A percentile compares a stretch with the other conserved stretches of the same genome.
phyloP scores from a whole-genome alignment of 2,888 invertebrate genomes.

The Spodoptera exigua region DNA sequence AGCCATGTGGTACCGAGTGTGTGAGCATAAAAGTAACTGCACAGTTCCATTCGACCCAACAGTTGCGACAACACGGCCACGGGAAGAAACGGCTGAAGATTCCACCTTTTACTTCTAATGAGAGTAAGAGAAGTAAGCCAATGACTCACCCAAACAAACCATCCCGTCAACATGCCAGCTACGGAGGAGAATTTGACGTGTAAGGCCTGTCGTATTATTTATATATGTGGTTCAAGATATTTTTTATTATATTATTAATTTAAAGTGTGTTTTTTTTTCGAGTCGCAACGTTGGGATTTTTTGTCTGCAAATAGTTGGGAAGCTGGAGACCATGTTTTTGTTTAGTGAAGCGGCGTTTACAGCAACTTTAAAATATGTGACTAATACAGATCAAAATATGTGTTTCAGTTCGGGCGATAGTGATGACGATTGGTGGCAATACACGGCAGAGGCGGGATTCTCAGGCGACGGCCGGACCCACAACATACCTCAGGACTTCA shows the following conservation, averaged over 20 bases:
- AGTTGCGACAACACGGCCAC: slow-evolving; percentile 64
- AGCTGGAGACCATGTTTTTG: too few relatives aligned
- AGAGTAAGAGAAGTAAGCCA: slow-evolving; percentile 63
- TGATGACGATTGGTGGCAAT: slow-evolving; percentile 42
- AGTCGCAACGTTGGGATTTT: too few relatives aligned
- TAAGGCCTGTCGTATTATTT: slow-evolving; percentile 64
- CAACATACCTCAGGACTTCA: slow-evolving; percentile 70
- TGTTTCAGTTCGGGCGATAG: slow-evolving; percentile 60
- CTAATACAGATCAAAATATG: slow-evolving; percentile 1
- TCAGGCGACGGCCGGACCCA: slow-evolving; percentile 36
- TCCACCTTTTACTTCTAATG: slow-evolving; percentile 66
- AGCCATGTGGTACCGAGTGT: slow-evolving; percentile 67
- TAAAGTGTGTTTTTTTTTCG: too few relatives aligned
- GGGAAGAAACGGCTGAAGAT: slow-evolving; percentile 66
- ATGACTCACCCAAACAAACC: slow-evolving; percentile 79
- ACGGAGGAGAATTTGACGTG: slow-evolving; percentile 78
- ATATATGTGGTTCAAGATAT: too few relatives aligned
- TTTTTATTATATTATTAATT: too few relatives aligned
- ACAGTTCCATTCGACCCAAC: slow-evolving; percentile 59
- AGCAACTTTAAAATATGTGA: too few relatives aligned
- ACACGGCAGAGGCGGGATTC: slow-evolving; percentile 48
- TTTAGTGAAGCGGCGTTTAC: too few relatives aligned
- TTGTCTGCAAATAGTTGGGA: too few relatives aligned
- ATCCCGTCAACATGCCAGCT: slow-evolving; percentile 69
- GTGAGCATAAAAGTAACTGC: slow-evolving; percentile 37